phyloP scores from a whole-genome alignment of 1,140 invertebrate species.

The Bombus difficillimus region DNA sequence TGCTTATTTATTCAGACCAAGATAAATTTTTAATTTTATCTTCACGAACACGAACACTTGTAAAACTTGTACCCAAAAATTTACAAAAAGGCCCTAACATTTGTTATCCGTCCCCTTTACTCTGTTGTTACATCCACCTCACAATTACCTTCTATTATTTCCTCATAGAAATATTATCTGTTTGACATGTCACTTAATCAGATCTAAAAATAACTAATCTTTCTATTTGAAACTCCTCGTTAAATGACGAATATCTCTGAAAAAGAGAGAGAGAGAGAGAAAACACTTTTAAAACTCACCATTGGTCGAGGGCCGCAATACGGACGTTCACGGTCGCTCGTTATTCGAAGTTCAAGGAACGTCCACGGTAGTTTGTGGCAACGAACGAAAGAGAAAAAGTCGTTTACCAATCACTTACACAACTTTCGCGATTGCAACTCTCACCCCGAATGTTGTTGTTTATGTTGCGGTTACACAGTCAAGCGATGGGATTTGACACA shows the following conservation, averaged over 20 bases:
- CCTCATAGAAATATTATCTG: too few species aligned
- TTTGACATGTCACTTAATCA: too few species aligned
- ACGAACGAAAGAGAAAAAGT: not conserved
- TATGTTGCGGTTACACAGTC: not conserved
- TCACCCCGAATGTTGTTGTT: not conserved
- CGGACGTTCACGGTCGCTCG: constrained; percentile 4
- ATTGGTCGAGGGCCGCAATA: not conserved
- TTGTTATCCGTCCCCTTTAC: not conserved
- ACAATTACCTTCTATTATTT: too few species aligned
- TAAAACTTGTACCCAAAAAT: not conserved
- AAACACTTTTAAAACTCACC: constrained; percentile 5
- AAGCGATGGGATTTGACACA: not conserved
- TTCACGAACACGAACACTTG: not conserved
- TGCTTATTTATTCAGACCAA: not conserved
- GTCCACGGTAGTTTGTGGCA: not conserved
- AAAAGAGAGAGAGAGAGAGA: too few species aligned
- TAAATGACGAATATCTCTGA: too few species aligned
- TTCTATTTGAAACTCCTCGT: too few species aligned
- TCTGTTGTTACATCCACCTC: too few species aligned
- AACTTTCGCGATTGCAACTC: too few species aligned
- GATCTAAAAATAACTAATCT: too few species aligned
- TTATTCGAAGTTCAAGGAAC: constrained; percentile 12
- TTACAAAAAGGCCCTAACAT: not conserved
- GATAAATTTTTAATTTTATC: not conserved
- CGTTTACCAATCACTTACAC: not conserved